Conservation (phyloP, 1,140 invertebrate genomes). For the Hylyphantes graminicola region DNA sequence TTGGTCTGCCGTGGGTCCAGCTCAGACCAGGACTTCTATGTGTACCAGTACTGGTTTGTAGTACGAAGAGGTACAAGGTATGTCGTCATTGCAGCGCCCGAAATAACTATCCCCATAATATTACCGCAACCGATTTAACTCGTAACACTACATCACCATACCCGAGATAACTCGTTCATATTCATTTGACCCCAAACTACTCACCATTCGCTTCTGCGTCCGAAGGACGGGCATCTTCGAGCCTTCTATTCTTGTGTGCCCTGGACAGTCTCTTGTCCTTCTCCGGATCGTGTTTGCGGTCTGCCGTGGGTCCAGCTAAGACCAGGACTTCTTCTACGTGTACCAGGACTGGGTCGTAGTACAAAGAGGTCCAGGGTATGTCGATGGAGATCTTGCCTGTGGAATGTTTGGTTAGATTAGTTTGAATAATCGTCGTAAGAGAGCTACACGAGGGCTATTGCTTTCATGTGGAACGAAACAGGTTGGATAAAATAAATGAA, state of each 20-base stretch:
- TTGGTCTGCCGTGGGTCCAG: slow-evolving; percentile 77
- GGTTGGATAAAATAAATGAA: too few species aligned
- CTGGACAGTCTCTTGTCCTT: slow-evolving; percentile 78
- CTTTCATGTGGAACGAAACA: slow-evolving; percentile 67
- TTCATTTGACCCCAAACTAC: not conserved
- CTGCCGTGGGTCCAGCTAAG: slow-evolving; percentile 78
- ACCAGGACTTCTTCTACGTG: slow-evolving; percentile 82
- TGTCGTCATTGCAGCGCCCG: too few species aligned
- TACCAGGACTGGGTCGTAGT: slow-evolving; percentile 76
- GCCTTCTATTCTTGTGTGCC: slow-evolving; percentile 77
- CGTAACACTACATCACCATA: too few species aligned
- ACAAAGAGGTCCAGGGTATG: slow-evolving; percentile 82
- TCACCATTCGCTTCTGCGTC: slow-evolving; percentile 40
- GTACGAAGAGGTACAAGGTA: slow-evolving; percentile 82
- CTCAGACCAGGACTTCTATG: slow-evolving; percentile 80
- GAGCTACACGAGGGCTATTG: too few species aligned
- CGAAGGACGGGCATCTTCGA: slow-evolving; percentile 67
- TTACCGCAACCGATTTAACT: too few species aligned
- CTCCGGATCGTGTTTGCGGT: slow-evolving; percentile 78
- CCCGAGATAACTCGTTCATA: too few species aligned
- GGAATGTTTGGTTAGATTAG: too few species aligned
- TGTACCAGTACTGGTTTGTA: slow-evolving; percentile 76
- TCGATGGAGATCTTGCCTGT: slow-evolving; percentile 76
- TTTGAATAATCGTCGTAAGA: too few species aligned
- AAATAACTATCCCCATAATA: too few species aligned